A percentile compares a stretch with the other conserved stretches of the same genome.
phyloP scores from a whole-genome alignment of 64 coral and sea anemone species.

The Pocillopora damicornis region DNA sequence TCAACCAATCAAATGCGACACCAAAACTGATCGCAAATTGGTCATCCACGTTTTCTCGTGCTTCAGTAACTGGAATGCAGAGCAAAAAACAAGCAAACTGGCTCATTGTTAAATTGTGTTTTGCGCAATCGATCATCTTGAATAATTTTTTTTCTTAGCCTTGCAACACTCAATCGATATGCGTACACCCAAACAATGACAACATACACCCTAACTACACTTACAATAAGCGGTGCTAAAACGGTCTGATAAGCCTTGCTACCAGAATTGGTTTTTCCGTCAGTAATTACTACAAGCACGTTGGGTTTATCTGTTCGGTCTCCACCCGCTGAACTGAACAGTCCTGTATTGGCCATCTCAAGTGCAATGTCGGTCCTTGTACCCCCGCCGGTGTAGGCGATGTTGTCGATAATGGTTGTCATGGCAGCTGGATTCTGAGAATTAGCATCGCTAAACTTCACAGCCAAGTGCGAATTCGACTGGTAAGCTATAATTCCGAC shows the following conservation, averaged over 20 bases:
- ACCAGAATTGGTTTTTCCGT: constrained; percentile 44
- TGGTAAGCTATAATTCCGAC: constrained; percentile 56
- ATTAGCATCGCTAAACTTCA: constrained; percentile 9
- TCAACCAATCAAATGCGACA: too few relatives aligned
- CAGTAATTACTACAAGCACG: constrained; percentile 56
- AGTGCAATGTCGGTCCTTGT: constrained; percentile 48
- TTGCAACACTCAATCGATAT: too few relatives aligned
- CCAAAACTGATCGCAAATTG: too few relatives aligned
- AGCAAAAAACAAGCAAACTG: neutral
- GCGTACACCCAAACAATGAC: too few relatives aligned
- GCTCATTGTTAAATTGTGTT: too few relatives aligned
- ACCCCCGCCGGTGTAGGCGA: constrained; percentile 52
- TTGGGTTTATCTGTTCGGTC: constrained; percentile 30
- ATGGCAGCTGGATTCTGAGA: constrained; percentile 12
- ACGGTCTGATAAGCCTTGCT: constrained; percentile 49
- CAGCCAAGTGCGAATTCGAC: neutral
- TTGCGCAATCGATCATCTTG: too few relatives aligned
- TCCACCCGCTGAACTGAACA: constrained; percentile 43
- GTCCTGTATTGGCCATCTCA: constrained; percentile 14
- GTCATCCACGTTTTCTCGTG: too few relatives aligned
- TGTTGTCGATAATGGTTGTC: neutral
- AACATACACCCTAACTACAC: neutral
- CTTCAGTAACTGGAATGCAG: too few relatives aligned
- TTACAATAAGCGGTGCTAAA: constrained; percentile 46
- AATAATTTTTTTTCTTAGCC: too few relatives aligned